A percentile compares a stretch with the other conserved stretches of the same genome.
These are phyloP conservation scores for Wiebesia pumilae DNA, from an alignment of 1,140 invertebrate genomes.

Conservation along the genomic window DNA sequence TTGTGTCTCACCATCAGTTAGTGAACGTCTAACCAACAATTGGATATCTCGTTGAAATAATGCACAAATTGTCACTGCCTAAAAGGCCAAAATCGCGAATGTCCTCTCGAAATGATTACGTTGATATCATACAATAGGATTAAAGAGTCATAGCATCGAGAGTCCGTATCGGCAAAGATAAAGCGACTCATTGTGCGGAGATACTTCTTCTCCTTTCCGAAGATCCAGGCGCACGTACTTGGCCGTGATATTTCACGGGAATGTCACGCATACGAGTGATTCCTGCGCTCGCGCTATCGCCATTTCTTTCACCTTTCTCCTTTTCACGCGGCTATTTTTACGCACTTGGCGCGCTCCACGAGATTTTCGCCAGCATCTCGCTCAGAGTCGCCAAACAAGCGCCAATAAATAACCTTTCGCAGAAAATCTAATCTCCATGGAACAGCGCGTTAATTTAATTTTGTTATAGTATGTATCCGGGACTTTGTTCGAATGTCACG, in stretches of 20 bases:
- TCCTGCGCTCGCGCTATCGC: background rate
- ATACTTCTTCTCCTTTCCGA: background rate
- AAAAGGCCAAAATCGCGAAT: background rate
- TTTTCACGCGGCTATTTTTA: background rate
- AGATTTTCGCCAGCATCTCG: background rate
- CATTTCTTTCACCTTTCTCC: constrained; percentile 5
- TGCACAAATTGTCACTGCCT: background rate
- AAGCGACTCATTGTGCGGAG: background rate
- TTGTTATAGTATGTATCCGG: constrained; percentile 20
- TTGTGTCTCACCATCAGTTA: background rate
- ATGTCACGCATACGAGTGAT: constrained; percentile 13
- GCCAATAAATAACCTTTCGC: constrained; percentile 21
- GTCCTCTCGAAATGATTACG: background rate
- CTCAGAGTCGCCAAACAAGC: background rate
- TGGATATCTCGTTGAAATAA: background rate
- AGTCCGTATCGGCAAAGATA: background rate
- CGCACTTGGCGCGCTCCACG: background rate
- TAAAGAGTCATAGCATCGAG: background rate
- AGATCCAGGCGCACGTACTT: constrained; percentile 19
- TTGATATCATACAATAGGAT: background rate
- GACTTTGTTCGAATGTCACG: constrained; percentile 2
- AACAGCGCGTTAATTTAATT: constrained; percentile 27
- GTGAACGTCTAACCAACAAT: background rate
- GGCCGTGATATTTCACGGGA: constrained; percentile 38
- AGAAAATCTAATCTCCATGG: constrained; percentile 34